Evolutionary conservation across 2,113 vertebrate genomes (phyloP), one percentile per base, ranked within the genome.

Genomic region (Steatornis caripensis): DNA sequence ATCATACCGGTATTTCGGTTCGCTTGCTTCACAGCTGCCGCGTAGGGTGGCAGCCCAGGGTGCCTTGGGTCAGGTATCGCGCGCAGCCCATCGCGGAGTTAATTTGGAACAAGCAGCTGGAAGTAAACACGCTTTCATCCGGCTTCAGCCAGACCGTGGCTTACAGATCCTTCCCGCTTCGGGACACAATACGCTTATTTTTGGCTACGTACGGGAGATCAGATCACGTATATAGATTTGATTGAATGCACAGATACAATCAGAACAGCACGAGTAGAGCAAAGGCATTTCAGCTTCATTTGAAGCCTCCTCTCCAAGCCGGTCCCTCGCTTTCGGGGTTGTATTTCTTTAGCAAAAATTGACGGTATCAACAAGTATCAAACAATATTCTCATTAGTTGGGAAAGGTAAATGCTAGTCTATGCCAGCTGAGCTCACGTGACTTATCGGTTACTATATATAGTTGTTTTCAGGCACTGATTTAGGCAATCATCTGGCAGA

Each of bases 371-470:
- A 97, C 96, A 97, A 95, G 90, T 95, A 92, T 91, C 82, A 66
- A 84, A 97, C 86, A 95, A 79, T 92, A 93, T 46, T 49, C 65
- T 46, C 34, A 0, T 68, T 88, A 84, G 49, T 91, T 14, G 4
- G 83, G 76, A 90, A 94, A 94, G 95, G 95, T 93, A 95, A 94
- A 94, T 61, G 94, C 86, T 91, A 86, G 93, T 93, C 84, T 95
- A 61, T 94, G 95, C 24, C 12, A 93, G 94, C 92, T 0, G 8
- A 75, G 90, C 91, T 89, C 96, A 96, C 58, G 93, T 97, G 95
- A 97, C 94, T 94, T 90, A 88, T 94, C 85, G 5, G 91, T 81
- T 95, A 78, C 97, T 97, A 97, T 84, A 97, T 95, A 95, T 97
- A 97, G 96, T 87, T 96, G 95, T 94, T 96, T 96, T 90, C 94